A percentile compares a stretch with the other conserved stretches of the same genome.
These are phyloP conservation scores for Tragopan temminckii DNA, from an alignment of 2,797 vertebrate genomes.

Conservation along the genomic window DNA sequence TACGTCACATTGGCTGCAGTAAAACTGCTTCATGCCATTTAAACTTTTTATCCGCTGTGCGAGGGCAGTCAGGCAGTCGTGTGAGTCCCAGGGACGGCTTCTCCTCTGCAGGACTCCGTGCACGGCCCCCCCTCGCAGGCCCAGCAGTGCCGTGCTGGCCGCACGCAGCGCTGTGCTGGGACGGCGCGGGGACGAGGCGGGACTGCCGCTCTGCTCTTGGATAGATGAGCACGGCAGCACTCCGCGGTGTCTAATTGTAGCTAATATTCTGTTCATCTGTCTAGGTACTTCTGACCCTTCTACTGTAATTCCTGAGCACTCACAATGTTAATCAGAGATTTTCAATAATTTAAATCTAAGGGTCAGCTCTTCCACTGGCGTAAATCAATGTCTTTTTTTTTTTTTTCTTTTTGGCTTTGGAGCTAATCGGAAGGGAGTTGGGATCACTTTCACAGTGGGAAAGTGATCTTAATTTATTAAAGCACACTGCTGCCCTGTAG, in stretches of 20 bases:
- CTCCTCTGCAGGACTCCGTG: not conserved
- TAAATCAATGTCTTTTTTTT: constrained; percentile 47
- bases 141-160: too few relatives aligned
- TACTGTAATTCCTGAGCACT: constrained; percentile 49
- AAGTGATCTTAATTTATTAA: not conserved
- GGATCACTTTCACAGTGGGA: not conserved
- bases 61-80: not conserved
- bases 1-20: constrained; percentile 20
- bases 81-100: not conserved
- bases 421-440: not conserved
- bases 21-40: not conserved
- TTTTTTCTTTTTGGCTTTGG: constrained; percentile 13
- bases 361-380: constrained; percentile 28
- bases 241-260: constrained; percentile 35
- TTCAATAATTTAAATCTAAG: constrained; percentile 50
- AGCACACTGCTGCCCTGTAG: not conserved
- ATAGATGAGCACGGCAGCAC: constrained; percentile 4
- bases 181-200: not conserved
- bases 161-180: not conserved
- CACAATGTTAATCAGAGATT: constrained; percentile 45
- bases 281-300: constrained; percentile 50
- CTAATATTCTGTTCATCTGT: constrained; percentile 56
- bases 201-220: constrained; percentile 2
- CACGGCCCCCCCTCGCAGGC: not conserved
- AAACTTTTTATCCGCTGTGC: constrained; percentile 6